Base-by-base conservation (phyloP, 2,113 vertebrate genomes). In the Lagopus muta region DNA sequence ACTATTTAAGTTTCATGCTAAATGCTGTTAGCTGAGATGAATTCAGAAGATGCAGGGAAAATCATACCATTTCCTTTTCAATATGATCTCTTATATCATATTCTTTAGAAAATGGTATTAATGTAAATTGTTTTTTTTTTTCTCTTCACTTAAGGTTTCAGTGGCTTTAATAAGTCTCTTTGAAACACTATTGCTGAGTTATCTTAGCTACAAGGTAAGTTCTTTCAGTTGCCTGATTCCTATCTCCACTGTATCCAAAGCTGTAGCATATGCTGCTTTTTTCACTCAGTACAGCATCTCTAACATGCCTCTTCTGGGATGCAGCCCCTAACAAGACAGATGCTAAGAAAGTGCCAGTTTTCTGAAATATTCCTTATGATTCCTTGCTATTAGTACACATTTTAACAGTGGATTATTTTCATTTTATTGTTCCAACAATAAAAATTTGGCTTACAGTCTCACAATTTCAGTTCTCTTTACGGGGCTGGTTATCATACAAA, bases 121-220 rank as follows among this genome's bases (percentile, higher is more conserved):
- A 94, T 60, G 36, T 14, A 12, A 0, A 0, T 75, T 17, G 69
- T 83, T 83, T 89, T 38, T 80, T 38, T 80, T 82, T 84, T 34
- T 82, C 47, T 61, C 50, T 81, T 55, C 74, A 79, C 70, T 97
- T 94, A 93, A 98, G 98, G 98, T 98, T 69, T 98, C 97, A 79
- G 98, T 98, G 96, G 98, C 98, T 60, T 92, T 98, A 95, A 98
- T 98, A 97, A 98, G 98, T 96, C 96, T 98, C 60, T 97, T 98
- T 97, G 98, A 98, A 98, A 98, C 98, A 65, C 97, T 98, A 18
- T 93, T 98, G 40, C 97, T 98, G 90, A 98, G 97, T 94, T 98
- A 98, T 95, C 97, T 98, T 79, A 98, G 98, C 93, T 98, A 98
- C 86, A 98, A 98, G 97, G 98, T 98, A 97, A 96, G 96, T 87